Base-by-base conservation (phyloP, 2,113 vertebrate species). In the Rhinolophus sinicus region DNA sequence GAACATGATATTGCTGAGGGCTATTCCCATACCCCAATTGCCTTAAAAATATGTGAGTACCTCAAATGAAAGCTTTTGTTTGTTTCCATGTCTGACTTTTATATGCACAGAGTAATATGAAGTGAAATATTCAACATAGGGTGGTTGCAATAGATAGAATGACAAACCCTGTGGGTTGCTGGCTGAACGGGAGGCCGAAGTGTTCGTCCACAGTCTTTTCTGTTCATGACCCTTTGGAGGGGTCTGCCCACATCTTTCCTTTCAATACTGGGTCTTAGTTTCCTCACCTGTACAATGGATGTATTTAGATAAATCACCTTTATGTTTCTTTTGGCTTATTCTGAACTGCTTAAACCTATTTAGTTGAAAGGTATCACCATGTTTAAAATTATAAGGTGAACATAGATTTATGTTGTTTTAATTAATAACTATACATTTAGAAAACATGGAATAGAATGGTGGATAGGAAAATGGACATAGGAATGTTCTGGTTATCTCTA, bases 31-130 rank as follows among this genome's bases (percentile, higher is more conserved):
- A 8, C 10, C 22, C 10, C 16, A 75, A 19, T 28, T 54, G 60
- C 75, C 80, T 76, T 96, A 70, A 90, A 67, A 92, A 96, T 96
- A 21, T 98, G 95, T 97, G 76, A 97, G 93, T 97, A 91, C 50
- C 9, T 83, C 64, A 65, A 24, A 44, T n/a, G 60, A 73, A 93
- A 90, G 13, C 26, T 84, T 75, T 28, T 78, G 24, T 65, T 75
- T 90, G 19, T 82, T 94, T 82, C 88, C 28, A n/a, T 60, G 3
- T 67, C n/a, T 90, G 21, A 72, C 28, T 73, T 76, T 95, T 80
- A 82, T 24, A 5, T 65, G 60, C 6, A 73, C 58, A 35, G 24
- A 54, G 33, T 92, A 82, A 33, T 50, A 44, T 62, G 30, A 70
- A 96, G 38, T 82, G 35, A 89, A 78, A 80, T 80, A 15, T 35